Percentiles rank a stretch among this genome's conserved stretches.
These are phyloP conservation scores for Vireo griseus DNA, from an alignment of 2,797 vertebrate species.

Conservation along the genomic window DNA sequence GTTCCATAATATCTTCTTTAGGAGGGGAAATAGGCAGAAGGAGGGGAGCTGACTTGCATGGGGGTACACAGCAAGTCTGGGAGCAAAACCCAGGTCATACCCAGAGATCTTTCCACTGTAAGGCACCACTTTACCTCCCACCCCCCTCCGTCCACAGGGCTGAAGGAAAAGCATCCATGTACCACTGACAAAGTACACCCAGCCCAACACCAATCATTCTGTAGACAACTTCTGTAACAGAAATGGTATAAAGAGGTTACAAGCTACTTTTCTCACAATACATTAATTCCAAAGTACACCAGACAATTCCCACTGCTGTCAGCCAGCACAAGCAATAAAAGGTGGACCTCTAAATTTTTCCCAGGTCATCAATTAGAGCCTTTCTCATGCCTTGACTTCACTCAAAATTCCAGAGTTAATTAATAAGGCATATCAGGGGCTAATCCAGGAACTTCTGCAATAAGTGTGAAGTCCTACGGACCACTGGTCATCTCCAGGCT, in stretches of 20 bases:
- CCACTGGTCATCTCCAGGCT: not conserved
- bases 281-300: not conserved
- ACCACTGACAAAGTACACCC: not conserved
- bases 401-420: not conserved
- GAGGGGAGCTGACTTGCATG: not conserved
- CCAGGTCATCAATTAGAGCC: not conserved
- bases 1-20: not conserved
- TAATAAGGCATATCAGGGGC: not conserved
- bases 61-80: not conserved
- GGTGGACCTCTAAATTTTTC: not conserved
- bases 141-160: not conserved
- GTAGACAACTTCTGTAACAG: not conserved
- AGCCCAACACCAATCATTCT: not conserved
- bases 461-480: not conserved
- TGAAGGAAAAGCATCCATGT: not conserved
- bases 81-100: not conserved
- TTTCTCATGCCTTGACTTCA: not conserved
- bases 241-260: not conserved
- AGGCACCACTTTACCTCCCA: not conserved
- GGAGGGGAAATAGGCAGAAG: not conserved
- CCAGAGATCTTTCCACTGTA: not conserved
- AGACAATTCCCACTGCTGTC: not conserved
- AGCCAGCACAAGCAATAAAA: not conserved
- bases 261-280: not conserved
- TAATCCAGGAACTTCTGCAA: not conserved